phyloP scores from a whole-genome alignment of 2,113 vertebrate genomes.

The Corydoras sp. region DNA sequence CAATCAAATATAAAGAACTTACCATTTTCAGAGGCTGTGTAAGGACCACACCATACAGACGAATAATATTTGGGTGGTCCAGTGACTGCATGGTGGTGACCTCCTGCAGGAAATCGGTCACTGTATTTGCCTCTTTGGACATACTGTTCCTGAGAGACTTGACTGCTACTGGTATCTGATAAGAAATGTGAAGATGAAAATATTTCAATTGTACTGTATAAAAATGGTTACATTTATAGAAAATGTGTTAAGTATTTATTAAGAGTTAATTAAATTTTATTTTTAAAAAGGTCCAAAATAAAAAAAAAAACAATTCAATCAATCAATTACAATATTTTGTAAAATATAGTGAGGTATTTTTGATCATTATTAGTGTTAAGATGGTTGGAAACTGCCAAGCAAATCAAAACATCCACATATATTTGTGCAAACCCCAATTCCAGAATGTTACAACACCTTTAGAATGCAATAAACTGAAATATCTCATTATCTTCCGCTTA shows the following conservation, averaged over 20 bases:
- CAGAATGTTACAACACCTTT: too few species aligned
- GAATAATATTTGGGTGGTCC: constrained; percentile 79
- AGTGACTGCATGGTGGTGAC: constrained; percentile 80
- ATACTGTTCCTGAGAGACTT: constrained; percentile 71
- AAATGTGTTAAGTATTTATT: not conserved
- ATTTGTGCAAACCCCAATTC: too few species aligned
- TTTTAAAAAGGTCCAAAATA: too few species aligned
- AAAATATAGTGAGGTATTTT: too few species aligned
- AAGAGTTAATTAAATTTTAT: too few species aligned
- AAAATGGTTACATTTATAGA: not conserved
- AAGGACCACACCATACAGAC: constrained; percentile 78
- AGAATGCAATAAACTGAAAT: too few species aligned
- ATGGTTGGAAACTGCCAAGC: too few species aligned
- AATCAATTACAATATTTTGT: too few species aligned
- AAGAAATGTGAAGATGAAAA: not conserved
- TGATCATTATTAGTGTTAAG: too few species aligned
- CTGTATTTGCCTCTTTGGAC: constrained; percentile 58
- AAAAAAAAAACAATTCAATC: too few species aligned
- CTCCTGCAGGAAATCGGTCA: constrained; percentile 80
- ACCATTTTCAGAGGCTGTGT: constrained; percentile 86
- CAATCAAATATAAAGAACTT: constrained; percentile 21
- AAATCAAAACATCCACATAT: too few species aligned
- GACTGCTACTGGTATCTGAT: constrained; percentile 75
- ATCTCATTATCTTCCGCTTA: too few species aligned
- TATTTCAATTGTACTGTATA: not conserved